Base-by-base conservation (phyloP, 2,113 vertebrate genomes). In the Dolichallabes microphthalmus region DNA sequence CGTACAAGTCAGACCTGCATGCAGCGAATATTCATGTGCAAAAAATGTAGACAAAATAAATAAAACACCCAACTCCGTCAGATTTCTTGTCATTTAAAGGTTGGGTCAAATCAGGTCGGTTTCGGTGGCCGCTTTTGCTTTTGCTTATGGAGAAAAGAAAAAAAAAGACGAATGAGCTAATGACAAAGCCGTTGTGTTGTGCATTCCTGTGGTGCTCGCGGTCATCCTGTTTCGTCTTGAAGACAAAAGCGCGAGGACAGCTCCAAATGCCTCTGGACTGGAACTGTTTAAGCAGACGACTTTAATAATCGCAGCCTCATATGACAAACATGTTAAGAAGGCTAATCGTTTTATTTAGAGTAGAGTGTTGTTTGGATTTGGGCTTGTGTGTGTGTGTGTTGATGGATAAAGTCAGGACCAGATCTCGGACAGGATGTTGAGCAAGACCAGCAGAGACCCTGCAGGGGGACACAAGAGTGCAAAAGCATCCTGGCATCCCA, bases 401-500 rank as follows among this genome's bases (percentile, higher is more conserved):
- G 63, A 66, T 89, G 68, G 81, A 71, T 91, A 85, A 86, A 91
- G 87, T 86, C 90, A 89, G 80, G 87, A 71, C 64, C 87, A 57
- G 27, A 80, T 86, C 73, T 84, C 78, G 60, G 78, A 86, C 89
- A 87, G 60, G 87, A 91, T 30, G 82, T 94, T 93, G 90, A 81
- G 86, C 88, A 93, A 93, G 87, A 90, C 92, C 89, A 92, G 91
- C 92, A 96, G 94, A 95, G 91, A 10, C 93, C 96, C 95, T 96
- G 96, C 96, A 96, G 96, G 95, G 96, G 95, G 95, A 93, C 94
- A n/a, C n/a, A n/a, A 92, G 93, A 94, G 94, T 94, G 94, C 91
- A 91, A 94, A 95, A 95, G 93, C 94, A 96, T 96, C 95, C 94
- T 96, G 96, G 97, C 97, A 98, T 98, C 94, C 94, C 95, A 97